phyloP scores from a whole-genome alignment of 2,888 invertebrate genomes.

The Lysandra bellargus region DNA sequence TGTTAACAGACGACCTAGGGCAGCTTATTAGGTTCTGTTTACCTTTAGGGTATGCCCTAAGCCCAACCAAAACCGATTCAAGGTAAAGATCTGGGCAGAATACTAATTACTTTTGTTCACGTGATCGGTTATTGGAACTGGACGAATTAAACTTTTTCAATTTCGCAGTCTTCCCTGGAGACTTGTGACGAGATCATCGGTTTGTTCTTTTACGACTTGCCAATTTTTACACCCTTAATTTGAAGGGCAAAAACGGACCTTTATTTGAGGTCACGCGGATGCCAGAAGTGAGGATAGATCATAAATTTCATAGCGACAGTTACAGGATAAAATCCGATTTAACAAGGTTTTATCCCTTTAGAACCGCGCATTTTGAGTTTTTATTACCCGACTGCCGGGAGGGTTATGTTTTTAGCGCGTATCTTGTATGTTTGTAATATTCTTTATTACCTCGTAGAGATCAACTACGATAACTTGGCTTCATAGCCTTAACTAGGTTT shows the following conservation, averaged over 20 bases:
- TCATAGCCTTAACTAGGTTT: no score
- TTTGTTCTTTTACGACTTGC: constrained; percentile 32
- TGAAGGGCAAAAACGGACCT: neutral
- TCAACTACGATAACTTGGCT: no score
- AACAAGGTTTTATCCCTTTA: neutral
- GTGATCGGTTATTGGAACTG: constrained; percentile 46
- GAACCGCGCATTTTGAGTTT: neutral
- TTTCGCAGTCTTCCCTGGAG: constrained; percentile 45
- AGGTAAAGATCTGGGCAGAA: neutral
- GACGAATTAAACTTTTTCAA: constrained; percentile 64
- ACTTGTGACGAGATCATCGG: constrained; percentile 38
- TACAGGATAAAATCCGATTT: neutral
- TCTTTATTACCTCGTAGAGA: no score
- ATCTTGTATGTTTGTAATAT: no score
- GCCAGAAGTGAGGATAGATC: neutral
- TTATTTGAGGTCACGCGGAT: neutral
- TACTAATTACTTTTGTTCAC: constrained; percentile 2
- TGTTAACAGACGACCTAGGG: no score
- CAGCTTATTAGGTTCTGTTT: neutral
- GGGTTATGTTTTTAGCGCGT: no score
- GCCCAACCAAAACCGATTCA: neutral
- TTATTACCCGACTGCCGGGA: no score
- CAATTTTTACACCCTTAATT: constrained; percentile 30
- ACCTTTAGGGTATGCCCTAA: no score
- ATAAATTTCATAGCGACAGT: neutral